Conservation (phyloP, 2,888 invertebrate genomes). For the Shargacucullia verbasci region DNA sequence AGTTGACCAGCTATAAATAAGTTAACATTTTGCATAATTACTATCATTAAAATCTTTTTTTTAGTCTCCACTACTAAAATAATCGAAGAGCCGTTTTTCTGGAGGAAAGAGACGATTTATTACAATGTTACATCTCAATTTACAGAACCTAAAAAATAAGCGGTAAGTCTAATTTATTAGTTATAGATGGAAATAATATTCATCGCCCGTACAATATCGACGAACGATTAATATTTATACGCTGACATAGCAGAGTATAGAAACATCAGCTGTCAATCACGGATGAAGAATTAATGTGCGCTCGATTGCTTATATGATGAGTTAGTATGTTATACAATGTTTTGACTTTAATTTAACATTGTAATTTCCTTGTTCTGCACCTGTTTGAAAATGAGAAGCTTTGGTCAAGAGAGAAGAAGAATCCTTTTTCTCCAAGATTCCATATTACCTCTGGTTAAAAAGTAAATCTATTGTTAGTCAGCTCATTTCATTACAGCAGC, state of each 20-base stretch:
- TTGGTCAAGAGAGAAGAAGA: background rate
- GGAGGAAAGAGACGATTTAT: constrained; percentile 26
- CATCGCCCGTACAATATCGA: constrained; percentile 46
- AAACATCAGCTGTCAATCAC: constrained; percentile 78
- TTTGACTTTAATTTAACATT: constrained; percentile 46
- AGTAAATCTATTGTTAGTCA: too few relatives aligned
- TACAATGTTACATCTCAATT: constrained; percentile 49
- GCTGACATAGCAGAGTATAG: constrained; percentile 65
- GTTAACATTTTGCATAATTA: background rate
- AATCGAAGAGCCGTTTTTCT: background rate
- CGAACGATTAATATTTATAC: constrained; percentile 68
- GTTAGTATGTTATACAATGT: constrained; percentile 17
- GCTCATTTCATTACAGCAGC: too few relatives aligned
- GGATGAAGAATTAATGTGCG: constrained; percentile 68
- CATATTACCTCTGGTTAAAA: too few relatives aligned
- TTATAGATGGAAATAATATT: constrained; percentile 54
- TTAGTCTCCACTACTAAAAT: background rate
- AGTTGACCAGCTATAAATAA: too few relatives aligned
- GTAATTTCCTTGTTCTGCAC: constrained; percentile 28
- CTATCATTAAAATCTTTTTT: constrained; percentile 4
- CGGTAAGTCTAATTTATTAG: constrained; percentile 48
- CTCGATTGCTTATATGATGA: constrained; percentile 52
- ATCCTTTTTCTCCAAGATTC: constrained; percentile 2
- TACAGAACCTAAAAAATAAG: constrained; percentile 38
- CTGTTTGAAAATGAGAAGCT: constrained; percentile 11